phyloP scores from a whole-genome alignment of 2,888 invertebrate species.

The Agonopterix alstromeriana region DNA sequence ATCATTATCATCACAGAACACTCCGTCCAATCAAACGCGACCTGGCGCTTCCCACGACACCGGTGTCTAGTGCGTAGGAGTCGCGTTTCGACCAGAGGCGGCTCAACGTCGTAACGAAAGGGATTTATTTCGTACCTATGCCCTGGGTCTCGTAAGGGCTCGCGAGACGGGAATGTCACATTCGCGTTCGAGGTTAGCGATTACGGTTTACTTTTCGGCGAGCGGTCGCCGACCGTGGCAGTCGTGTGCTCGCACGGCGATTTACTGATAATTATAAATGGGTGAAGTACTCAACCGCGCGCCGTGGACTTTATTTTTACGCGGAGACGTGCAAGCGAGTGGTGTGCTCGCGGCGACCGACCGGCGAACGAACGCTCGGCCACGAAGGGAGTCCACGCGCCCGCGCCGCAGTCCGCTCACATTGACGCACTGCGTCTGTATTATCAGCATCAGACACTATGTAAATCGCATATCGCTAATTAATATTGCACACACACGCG shows the following conservation, averaged over 20 bases:
- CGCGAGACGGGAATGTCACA: conserved; percentile 31
- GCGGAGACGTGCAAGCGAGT: conserved; percentile 68
- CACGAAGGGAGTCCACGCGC: conserved; percentile 53
- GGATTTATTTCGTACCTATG: conserved; percentile 36
- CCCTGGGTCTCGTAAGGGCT: conserved; percentile 43
- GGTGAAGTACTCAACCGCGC: conserved; percentile 70
- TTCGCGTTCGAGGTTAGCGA: conserved; percentile 41
- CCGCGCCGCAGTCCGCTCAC: conserved; percentile 34
- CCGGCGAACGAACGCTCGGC: conserved; percentile 28
- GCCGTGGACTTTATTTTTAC: conserved; percentile 74
- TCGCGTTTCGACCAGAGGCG: conserved; percentile 33
- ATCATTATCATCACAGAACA: conserved; percentile 51
- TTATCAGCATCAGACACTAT: conserved; percentile 53
- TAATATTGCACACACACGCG: conserved; percentile 61
- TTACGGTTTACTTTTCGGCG: conserved; percentile 55
- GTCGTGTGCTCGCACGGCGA: conserved; percentile 68
- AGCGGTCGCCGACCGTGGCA: conserved; percentile 60
- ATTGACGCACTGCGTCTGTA: conserved; percentile 44
- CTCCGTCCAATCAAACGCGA: conserved; percentile 39
- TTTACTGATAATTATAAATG: conserved; percentile 77
- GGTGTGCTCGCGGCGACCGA: conserved; percentile 51
- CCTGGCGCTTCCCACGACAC: conserved; percentile 39
- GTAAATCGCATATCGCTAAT: conserved; percentile 60
- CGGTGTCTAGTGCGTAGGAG: conserved; percentile 57
- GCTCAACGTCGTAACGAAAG: conserved; percentile 33